Evolutionary conservation across 1,140 invertebrate species (phyloP).

Genomic region (Maniola jurtina): DNA sequence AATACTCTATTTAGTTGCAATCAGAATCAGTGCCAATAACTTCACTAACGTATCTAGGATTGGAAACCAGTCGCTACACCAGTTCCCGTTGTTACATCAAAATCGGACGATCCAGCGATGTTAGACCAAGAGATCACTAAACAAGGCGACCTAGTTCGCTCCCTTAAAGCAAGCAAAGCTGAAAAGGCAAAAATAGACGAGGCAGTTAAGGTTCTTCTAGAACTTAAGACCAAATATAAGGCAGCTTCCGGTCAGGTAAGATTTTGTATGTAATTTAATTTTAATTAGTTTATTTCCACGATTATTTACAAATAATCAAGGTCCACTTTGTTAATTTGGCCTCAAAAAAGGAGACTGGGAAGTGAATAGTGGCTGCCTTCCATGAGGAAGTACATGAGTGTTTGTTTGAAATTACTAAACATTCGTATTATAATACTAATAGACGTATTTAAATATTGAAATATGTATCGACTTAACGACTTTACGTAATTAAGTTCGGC

Average conservation of each 20-base stretch:
- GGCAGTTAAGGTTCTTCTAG: conserved; percentile 81
- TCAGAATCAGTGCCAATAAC: not conserved
- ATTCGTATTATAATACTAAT: no score
- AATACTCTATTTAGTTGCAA: not conserved
- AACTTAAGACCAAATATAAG: conserved; percentile 92
- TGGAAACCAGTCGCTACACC: conserved; percentile 40
- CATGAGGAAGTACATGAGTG: no score
- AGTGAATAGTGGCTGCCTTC: no score
- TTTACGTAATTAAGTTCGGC: no score
- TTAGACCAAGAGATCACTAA: conserved; percentile 68
- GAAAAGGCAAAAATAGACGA: conserved; percentile 75
- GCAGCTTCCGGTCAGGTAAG: conserved; percentile 80
- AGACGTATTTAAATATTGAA: no score
- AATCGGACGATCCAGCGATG: not conserved
- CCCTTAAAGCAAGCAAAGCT: conserved; percentile 85
- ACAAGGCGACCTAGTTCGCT: conserved; percentile 87
- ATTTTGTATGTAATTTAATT: not conserved
- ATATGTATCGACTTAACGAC: no score
- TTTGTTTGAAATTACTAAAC: no score
- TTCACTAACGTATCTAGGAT: conserved; percentile 28
- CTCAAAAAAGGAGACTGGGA: no score
- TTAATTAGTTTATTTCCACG: no score
- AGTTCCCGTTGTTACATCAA: conserved; percentile 24
- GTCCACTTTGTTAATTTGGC: no score
- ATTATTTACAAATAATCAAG: no score